Conservation (phyloP, 1,140 invertebrate genomes). For the Zaprionus ornatus region DNA sequence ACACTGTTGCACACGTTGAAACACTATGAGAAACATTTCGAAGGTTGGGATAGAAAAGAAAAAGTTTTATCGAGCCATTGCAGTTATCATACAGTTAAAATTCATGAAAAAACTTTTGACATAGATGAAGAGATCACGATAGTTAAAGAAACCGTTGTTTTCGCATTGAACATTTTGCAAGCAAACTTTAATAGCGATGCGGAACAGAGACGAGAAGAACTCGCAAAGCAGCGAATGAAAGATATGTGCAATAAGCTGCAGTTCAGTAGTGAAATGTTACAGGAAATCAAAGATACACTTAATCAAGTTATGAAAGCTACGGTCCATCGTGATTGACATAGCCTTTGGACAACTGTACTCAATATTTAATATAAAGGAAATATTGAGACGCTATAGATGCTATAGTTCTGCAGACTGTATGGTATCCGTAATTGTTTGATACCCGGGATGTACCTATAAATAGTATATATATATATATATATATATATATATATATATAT, state of each 20-base stretch:
- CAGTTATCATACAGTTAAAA: background rate
- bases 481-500: too few species aligned
- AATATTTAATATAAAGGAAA: too few species aligned
- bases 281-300: too few species aligned
- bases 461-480: too few species aligned
- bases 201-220: background rate
- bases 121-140: background rate
- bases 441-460: too few species aligned
- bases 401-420: too few species aligned
- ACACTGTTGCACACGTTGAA: background rate
- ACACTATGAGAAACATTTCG: background rate
- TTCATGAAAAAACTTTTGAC: too few species aligned
- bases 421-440: background rate
- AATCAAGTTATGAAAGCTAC: too few species aligned
- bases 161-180: background rate
- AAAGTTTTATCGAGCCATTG: background rate
- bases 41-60: background rate
- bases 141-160: background rate
- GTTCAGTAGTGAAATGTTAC: too few species aligned
- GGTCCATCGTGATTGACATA: too few species aligned
- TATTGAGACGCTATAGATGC: too few species aligned
- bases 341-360: too few species aligned
- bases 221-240: background rate
- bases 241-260: background rate
- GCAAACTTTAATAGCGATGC: background rate